phyloP scores from a whole-genome alignment of 2,797 vertebrate species.

The Cyclopterus lumpus region DNA sequence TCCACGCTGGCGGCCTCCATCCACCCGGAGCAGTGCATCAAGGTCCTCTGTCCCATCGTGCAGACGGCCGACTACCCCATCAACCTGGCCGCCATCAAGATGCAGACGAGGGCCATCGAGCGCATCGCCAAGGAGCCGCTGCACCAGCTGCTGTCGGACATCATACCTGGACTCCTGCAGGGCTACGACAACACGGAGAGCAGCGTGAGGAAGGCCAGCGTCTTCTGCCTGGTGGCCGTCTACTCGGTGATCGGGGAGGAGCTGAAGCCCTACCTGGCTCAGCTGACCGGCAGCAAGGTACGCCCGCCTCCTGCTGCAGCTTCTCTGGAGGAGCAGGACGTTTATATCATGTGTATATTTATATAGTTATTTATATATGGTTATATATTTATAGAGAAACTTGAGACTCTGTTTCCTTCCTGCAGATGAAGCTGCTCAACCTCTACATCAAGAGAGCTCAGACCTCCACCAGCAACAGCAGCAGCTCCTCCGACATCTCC shows the following conservation, averaged over 20 bases:
- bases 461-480: slow-evolving; percentile 96
- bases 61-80: slow-evolving; percentile 95
- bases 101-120: slow-evolving; percentile 94
- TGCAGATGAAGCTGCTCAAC: slow-evolving; percentile 97
- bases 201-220: slow-evolving; percentile 95
- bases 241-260: slow-evolving; percentile 95
- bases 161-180: slow-evolving; percentile 94
- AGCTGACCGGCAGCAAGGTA: slow-evolving; percentile 96
- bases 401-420: slow-evolving; percentile 37
- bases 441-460: slow-evolving; percentile 98
- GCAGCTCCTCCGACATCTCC: slow-evolving; percentile 93
- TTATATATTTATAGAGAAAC: no score
- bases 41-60: slow-evolving; percentile 95
- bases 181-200: slow-evolving; percentile 96
- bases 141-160: slow-evolving; percentile 88
- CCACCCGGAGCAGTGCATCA: slow-evolving; percentile 93
- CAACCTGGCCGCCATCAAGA: slow-evolving; percentile 95
- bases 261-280: slow-evolving; percentile 93
- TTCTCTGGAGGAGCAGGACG: no score
- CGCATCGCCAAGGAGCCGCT: slow-evolving; percentile 90
- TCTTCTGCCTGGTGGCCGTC: slow-evolving; percentile 95
- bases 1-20: slow-evolving; percentile 89
- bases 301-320: no score
- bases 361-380: no score
- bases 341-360: no score